Conservation (phyloP, 2,113 vertebrate species). For the Pycnonotus jocosus region DNA sequence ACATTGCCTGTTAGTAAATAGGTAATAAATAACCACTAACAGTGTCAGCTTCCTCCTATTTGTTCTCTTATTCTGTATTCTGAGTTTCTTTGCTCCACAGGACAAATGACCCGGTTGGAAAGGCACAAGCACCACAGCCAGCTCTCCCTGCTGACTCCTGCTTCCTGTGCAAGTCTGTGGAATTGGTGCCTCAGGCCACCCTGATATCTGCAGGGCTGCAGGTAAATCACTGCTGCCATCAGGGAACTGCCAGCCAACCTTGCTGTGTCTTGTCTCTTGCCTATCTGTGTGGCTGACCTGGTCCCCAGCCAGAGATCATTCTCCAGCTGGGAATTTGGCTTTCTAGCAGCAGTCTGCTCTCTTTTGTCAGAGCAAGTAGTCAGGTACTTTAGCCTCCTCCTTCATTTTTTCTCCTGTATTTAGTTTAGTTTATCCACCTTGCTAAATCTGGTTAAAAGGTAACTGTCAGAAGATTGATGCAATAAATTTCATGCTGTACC, state of each 20-base stretch:
- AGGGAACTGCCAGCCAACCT: neutral
- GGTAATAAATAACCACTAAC: slow-evolving; percentile 15
- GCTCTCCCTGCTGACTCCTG: neutral
- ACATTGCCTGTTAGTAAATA: neutral
- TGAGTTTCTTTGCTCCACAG: neutral
- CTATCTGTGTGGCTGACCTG: neutral
- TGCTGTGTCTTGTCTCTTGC: neutral
- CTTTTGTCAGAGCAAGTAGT: neutral
- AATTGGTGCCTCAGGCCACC: neutral
- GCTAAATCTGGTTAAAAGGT: neutral
- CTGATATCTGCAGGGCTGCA: neutral
- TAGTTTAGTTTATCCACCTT: neutral
- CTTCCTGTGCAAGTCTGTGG: neutral
- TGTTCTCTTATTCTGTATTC: neutral
- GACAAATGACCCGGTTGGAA: neutral
- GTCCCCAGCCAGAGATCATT: neutral
- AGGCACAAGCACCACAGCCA: neutral
- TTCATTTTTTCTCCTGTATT: neutral
- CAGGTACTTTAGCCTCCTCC: rapidly evolving
- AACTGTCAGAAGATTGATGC: neutral
- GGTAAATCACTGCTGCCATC: neutral
- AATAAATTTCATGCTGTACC: neutral
- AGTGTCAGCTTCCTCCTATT: neutral
- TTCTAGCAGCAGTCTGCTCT: neutral
- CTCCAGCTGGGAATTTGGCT: neutral